phyloP scores from a whole-genome alignment of 2,113 vertebrate species.

The Hipposideros armiger region DNA sequence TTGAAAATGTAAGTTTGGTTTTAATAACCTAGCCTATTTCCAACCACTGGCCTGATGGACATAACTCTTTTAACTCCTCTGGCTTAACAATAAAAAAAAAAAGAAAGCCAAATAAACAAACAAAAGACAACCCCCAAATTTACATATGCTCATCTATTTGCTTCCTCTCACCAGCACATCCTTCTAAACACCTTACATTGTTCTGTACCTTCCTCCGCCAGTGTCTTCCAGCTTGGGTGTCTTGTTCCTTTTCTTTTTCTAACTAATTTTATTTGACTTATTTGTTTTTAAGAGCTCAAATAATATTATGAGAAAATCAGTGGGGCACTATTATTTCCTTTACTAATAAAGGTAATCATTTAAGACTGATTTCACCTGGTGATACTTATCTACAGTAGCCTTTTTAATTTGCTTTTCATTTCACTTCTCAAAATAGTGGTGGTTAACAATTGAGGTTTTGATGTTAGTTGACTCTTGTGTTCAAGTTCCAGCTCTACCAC shows the following conservation, averaged over 20 bases:
- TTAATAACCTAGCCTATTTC: not conserved
- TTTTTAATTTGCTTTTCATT: not conserved
- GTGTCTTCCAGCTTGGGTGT: not conserved
- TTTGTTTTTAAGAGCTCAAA: not conserved
- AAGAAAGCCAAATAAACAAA: not conserved
- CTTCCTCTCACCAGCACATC: not conserved
- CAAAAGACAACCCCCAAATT: not conserved
- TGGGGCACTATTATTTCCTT: not conserved
- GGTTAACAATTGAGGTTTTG: not conserved
- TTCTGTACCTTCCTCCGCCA: not conserved
- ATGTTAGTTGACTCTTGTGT: not conserved
- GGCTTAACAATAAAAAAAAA: not conserved
- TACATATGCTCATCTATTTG: not conserved
- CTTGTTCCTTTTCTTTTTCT: not conserved
- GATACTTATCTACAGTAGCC: not conserved
- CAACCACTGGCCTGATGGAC: not conserved
- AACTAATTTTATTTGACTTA: not conserved
- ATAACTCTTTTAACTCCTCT: not conserved
- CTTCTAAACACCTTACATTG: not conserved
- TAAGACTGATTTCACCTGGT: not conserved
- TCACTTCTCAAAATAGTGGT: not conserved
- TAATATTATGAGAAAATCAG: constrained; percentile 6
- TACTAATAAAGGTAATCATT: not conserved
- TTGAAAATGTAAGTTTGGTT: not conserved
- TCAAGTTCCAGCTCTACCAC: not conserved